A percentile compares a stretch with the other conserved stretches of the same genome.
Evolutionary conservation across 2,797 vertebrate genomes (phyloP).

Genomic region (Ptychadena robeensis): DNA sequence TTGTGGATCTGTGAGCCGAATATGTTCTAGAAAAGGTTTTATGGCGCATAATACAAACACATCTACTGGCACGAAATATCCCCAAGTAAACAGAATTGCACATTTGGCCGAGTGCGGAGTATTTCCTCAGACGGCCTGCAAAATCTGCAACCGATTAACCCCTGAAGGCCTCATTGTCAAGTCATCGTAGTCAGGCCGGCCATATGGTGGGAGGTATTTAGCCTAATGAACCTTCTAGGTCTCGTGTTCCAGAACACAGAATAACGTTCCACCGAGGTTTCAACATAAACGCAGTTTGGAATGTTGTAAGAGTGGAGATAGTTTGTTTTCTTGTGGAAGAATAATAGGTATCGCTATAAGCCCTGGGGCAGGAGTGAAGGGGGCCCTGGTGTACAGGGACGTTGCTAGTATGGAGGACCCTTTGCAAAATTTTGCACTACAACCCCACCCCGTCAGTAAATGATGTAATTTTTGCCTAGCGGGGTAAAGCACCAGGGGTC

Average conservation of each 20-base stretch:
- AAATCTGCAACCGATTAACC: constrained; percentile 56
- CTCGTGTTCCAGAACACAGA: background rate
- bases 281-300: background rate
- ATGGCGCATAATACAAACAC: background rate
- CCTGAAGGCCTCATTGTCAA: constrained; percentile 3
- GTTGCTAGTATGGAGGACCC: too few species aligned
- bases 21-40: constrained; percentile 3
- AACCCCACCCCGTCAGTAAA: too few species aligned
- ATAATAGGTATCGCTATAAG: too few species aligned
- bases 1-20: background rate
- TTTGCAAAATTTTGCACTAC: too few species aligned
- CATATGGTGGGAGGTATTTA: constrained; percentile 36
- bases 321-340: background rate
- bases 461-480: too few species aligned
- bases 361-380: too few species aligned
- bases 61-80: constrained; percentile 9
- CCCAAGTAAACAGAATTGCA: background rate
- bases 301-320: background rate
- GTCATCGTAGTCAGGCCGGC: background rate
- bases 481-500: too few species aligned
- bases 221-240: background rate
- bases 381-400: too few species aligned
- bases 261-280: background rate
- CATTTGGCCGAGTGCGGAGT: constrained; percentile 8
- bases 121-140: constrained; percentile 16